Conservation (phyloP, 2,888 invertebrate species). For the Melieria crassipennis region DNA sequence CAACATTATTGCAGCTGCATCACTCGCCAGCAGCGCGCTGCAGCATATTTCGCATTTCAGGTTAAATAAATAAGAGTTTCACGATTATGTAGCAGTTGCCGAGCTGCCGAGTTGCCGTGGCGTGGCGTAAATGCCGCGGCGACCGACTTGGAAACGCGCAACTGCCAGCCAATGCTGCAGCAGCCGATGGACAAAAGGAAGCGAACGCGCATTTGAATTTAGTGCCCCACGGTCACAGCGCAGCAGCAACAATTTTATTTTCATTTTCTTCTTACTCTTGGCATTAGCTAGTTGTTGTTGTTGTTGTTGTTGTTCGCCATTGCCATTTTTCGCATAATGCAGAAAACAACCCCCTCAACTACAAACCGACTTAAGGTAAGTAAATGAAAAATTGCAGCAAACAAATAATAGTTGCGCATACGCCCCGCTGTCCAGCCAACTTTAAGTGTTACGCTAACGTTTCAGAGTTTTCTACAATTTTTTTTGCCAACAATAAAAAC, state of each 20-base stretch:
- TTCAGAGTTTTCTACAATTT: too few species aligned
- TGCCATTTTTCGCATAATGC: too few species aligned
- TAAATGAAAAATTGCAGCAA: slow-evolving; percentile 17
- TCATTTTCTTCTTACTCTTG: not conserved
- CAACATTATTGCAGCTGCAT: not conserved
- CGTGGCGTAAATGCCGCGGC: too few species aligned
- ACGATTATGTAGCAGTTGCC: slow-evolving; percentile 17
- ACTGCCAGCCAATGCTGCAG: too few species aligned
- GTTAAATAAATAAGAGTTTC: slow-evolving; percentile 32
- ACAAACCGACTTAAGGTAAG: slow-evolving; percentile 17
- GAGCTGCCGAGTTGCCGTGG: not conserved
- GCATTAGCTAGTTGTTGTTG: not conserved
- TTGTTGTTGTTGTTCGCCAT: not conserved
- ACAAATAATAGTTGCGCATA: too few species aligned
- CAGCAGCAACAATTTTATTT: not conserved
- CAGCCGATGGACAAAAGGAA: not conserved
- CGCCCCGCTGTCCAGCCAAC: too few species aligned
- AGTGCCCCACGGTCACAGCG: slow-evolving; percentile 4
- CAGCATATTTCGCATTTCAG: slow-evolving; percentile 23
- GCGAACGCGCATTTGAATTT: slow-evolving; percentile 18
- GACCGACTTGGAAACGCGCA: too few species aligned
- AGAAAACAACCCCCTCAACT: too few species aligned
- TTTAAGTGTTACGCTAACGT: too few species aligned
- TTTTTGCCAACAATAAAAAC: too few species aligned
- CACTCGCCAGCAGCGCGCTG: not conserved